phyloP scores from a whole-genome alignment of 2,113 vertebrate genomes.

The Choloepus hoffmanni region DNA sequence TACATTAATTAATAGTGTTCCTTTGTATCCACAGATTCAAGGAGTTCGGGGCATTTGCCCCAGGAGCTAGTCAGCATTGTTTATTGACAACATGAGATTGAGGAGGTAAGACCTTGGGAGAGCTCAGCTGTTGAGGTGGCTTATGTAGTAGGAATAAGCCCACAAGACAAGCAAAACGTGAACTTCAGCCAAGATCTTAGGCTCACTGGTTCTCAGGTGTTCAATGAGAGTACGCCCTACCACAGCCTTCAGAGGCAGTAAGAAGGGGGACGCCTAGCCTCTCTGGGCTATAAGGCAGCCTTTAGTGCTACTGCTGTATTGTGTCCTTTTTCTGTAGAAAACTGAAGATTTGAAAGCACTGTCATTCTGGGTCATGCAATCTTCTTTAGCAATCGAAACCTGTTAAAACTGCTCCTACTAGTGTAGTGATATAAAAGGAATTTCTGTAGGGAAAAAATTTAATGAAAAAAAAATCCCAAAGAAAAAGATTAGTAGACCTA shows the following conservation, averaged over 20 bases:
- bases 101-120: neutral
- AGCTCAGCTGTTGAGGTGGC: neutral
- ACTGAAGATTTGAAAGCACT: neutral
- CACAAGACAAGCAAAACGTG: neutral
- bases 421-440: neutral
- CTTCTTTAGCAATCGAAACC: neutral
- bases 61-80: neutral
- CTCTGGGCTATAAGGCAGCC: neutral
- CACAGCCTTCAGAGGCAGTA: neutral
- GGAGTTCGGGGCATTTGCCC: neutral
- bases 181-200: neutral
- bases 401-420: neutral
- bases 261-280: neutral
- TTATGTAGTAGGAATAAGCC: neutral
- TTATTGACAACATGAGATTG: neutral
- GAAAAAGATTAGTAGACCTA: neutral
- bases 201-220: neutral
- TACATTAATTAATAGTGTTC: neutral
- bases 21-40: neutral
- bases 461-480: neutral
- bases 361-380: neutral
- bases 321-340: neutral
- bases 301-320: neutral
- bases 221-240: neutral
- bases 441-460: neutral